Conservation (phyloP, 2,888 invertebrate species). For the Prosapia bicincta region DNA sequence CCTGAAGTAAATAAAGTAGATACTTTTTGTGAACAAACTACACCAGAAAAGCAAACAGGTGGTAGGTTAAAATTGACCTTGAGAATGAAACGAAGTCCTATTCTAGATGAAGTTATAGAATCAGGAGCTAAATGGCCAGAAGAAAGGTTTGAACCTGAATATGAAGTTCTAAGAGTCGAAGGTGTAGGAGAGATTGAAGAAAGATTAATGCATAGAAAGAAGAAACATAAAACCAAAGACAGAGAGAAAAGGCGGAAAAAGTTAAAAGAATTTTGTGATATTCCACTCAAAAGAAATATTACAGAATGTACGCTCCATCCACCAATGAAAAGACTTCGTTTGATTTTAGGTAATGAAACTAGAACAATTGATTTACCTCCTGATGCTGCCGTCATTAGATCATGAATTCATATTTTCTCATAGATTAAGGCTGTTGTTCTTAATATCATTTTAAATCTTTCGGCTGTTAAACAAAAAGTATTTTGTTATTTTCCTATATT, state of each 20-base stretch:
- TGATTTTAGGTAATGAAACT: constrained; percentile 86
- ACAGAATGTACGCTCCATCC: constrained; percentile 49
- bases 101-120: constrained; percentile 79
- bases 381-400: constrained; percentile 11
- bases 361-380: constrained; percentile 80
- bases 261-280: constrained; percentile 18
- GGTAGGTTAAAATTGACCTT: constrained; percentile 56
- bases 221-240: constrained; percentile 58
- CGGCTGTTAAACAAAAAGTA: constrained; percentile 26
- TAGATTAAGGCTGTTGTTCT: constrained; percentile 23
- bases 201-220: constrained; percentile 50
- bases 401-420: constrained; percentile 4
- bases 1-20: constrained; percentile 33
- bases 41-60: constrained; percentile 20
- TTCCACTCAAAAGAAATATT: constrained; percentile 16
- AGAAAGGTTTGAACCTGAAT: constrained; percentile 68
- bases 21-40: constrained; percentile 15
- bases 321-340: constrained; percentile 77
- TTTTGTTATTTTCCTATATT: constrained; percentile 27
- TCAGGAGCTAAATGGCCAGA: constrained; percentile 68
- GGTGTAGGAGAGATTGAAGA: constrained; percentile 51
- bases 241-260: constrained; percentile 43
- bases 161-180: constrained; percentile 79
- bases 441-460: constrained; percentile 10
- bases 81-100: constrained; percentile 82